Conservation (phyloP, 2,113 vertebrate genomes). For the Halcyon malimbica region DNA sequence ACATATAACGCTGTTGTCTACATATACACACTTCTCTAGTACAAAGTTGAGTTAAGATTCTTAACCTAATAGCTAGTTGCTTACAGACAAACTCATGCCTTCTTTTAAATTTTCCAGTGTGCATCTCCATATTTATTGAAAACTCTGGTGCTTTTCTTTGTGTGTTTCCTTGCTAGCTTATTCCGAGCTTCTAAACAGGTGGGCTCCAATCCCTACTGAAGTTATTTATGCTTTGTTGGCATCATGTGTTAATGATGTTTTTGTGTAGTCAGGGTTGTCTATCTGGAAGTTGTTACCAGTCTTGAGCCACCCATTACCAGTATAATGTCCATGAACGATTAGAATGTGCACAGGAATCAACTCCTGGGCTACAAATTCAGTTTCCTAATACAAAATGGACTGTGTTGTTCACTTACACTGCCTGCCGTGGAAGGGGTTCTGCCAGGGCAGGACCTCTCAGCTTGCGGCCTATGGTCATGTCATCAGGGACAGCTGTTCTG, state of each 20-base stretch:
- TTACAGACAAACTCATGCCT: neutral
- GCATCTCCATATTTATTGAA: neutral
- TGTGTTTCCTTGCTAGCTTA: neutral
- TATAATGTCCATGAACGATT: neutral
- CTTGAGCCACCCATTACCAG: neutral
- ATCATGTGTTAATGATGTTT: neutral
- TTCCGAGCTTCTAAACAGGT: neutral
- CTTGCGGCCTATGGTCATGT: neutral
- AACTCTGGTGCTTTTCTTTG: neutral
- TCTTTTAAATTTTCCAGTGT: neutral
- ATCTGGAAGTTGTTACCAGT: neutral
- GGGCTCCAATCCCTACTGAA: neutral
- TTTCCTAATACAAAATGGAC: neutral
- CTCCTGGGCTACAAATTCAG: neutral
- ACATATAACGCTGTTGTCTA: neutral
- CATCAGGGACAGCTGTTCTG: neutral
- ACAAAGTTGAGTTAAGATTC: neutral
- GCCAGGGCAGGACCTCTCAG: neutral
- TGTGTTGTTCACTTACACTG: neutral
- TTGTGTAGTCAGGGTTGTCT: neutral
- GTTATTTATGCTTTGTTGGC: neutral
- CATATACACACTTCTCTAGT: too few relatives aligned
- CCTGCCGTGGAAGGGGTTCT: fast-evolving
- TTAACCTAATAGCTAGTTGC: neutral
- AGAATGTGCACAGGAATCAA: neutral